Conservation (phyloP, 1,140 invertebrate species). For the Aricia agestis region DNA sequence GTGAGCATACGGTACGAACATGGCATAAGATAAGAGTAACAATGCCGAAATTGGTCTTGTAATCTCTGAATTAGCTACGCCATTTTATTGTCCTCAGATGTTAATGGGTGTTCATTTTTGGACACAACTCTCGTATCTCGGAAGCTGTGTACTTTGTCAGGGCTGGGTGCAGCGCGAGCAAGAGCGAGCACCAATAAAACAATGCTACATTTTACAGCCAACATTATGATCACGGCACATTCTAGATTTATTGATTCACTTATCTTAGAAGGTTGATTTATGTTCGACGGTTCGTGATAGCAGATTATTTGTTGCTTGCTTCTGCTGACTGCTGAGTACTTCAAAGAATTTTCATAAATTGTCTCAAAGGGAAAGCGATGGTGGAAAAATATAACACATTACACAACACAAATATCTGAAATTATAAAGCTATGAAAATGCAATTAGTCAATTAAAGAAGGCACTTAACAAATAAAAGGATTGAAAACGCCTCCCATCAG, state of each 20-base stretch:
- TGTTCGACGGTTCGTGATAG: not conserved
- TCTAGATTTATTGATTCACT: not conserved
- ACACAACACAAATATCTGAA: too few species aligned
- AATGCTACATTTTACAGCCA: not conserved
- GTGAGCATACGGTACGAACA: not conserved
- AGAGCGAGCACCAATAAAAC: not conserved
- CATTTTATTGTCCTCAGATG: not conserved
- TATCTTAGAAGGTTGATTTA: not conserved
- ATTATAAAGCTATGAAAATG: not conserved
- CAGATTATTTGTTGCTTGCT: not conserved
- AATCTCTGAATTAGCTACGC: not conserved
- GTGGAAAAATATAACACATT: too few species aligned
- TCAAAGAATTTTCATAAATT: not conserved
- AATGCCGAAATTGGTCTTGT: not conserved
- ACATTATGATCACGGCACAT: not conserved
- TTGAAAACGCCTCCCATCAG: not conserved
- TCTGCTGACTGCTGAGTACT: not conserved
- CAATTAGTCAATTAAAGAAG: not conserved
- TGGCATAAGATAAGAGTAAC: not conserved
- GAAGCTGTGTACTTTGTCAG: slow-evolving; percentile 1
- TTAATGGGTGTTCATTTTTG: not conserved
- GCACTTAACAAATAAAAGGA: not conserved
- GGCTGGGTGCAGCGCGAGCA: not conserved
- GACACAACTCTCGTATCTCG: slow-evolving; percentile 5
- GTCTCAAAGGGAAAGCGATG: too few species aligned